phyloP scores from a whole-genome alignment of 2,888 invertebrate genomes.

The Noctua pronuba region DNA sequence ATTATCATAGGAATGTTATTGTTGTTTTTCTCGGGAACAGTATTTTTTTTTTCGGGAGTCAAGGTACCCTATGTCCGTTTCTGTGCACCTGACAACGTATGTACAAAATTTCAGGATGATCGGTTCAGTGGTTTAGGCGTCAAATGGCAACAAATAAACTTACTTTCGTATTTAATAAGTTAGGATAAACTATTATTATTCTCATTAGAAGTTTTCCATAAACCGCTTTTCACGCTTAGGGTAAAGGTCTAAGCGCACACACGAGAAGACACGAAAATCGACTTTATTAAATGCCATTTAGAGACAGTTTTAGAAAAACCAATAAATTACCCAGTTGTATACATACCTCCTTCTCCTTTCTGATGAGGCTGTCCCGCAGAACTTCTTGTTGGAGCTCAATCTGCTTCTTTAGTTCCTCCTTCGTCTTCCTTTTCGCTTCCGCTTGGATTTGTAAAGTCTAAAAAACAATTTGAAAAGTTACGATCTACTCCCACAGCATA shows the following conservation, averaged over 20 bases:
- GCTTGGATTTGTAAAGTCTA: constrained; percentile 92
- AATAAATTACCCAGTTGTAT: background rate
- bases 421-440: constrained; percentile 93
- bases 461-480: constrained; percentile 31
- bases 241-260: background rate
- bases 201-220: too few relatives aligned
- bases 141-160: too few relatives aligned
- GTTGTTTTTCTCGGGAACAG: too few relatives aligned
- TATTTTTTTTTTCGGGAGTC: too few relatives aligned
- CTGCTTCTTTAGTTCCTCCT: constrained; percentile 95
- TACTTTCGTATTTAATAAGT: too few relatives aligned
- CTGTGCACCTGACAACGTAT: too few relatives aligned
- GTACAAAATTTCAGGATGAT: too few relatives aligned
- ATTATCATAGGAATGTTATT: too few relatives aligned
- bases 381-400: constrained; percentile 96
- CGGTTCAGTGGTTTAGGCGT: too few relatives aligned
- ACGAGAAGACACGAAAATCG: background rate
- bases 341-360: constrained; percentile 89
- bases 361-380: constrained; percentile 93
- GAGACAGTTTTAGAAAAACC: too few relatives aligned
- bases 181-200: too few relatives aligned
- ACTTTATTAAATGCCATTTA: background rate
- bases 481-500: background rate
- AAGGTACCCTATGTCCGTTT: too few relatives aligned
- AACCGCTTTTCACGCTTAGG: background rate